These are phyloP conservation scores for Erythrolamprus reginae DNA, from an alignment of 2,113 vertebrate genomes.

Conservation along the genomic window DNA sequence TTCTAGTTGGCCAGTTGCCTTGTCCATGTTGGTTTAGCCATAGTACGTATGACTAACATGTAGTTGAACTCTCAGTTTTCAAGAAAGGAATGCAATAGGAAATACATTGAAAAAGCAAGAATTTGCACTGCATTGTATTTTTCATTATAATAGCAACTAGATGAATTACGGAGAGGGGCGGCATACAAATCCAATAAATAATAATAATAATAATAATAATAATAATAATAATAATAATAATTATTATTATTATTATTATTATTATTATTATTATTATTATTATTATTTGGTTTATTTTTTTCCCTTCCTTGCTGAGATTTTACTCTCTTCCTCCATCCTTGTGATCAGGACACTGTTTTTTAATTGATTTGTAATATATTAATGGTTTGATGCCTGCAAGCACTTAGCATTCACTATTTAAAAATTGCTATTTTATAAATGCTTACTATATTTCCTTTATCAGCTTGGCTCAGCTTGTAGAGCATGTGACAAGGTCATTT, in stretches of 20 bases:
- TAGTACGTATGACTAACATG: background rate
- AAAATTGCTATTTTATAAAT: conserved; percentile 51
- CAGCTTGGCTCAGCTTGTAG: conserved; percentile 43
- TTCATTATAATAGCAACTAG: background rate
- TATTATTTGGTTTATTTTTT: background rate
- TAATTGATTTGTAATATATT: conserved; percentile 38
- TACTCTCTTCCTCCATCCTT: conserved; percentile 37
- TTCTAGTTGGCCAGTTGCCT: background rate
- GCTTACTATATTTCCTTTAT: conserved; percentile 61
- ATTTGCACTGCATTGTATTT: conserved; percentile 9
- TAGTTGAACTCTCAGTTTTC: background rate
- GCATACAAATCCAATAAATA: too few relatives aligned
- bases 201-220: too few relatives aligned
- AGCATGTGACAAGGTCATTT: conserved; percentile 62
- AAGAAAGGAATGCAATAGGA: background rate
- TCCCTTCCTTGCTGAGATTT: background rate
- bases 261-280: too few relatives aligned
- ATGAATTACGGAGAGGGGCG: too few relatives aligned
- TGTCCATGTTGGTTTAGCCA: background rate
- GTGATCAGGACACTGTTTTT: conserved; percentile 45
- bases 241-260: too few relatives aligned
- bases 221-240: too few relatives aligned
- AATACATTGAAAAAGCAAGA: background rate
- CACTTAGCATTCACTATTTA: conserved; percentile 50
- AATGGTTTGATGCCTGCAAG: conserved; percentile 47